Evolutionary conservation across 2,888 invertebrate species (phyloP).

Genomic region (Steinernema scapterisci): DNA sequence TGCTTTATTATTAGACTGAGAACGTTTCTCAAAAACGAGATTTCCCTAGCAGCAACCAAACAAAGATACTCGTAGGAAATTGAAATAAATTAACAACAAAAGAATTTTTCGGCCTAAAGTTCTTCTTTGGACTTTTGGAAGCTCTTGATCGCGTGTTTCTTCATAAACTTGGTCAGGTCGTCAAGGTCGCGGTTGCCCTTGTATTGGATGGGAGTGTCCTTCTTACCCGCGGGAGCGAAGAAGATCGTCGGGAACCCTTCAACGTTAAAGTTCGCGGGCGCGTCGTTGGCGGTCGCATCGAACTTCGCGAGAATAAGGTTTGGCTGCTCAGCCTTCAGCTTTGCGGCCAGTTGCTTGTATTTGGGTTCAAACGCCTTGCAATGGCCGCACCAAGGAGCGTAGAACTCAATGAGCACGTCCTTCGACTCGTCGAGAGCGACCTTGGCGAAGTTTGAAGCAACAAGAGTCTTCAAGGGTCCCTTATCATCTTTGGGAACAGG

Average conservation of each 20-base stretch:
- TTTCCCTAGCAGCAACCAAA: not conserved
- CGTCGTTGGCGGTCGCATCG: conserved; percentile 72
- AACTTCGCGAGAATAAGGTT: conserved; percentile 71
- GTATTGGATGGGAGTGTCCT: conserved; percentile 62
- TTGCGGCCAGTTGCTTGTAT: conserved; percentile 63
- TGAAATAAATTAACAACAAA: conserved; percentile 18
- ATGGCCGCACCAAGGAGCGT: conserved; percentile 74
- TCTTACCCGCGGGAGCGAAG: conserved; percentile 69
- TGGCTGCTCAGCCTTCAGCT: conserved; percentile 55
- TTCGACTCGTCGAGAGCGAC: conserved; percentile 70
- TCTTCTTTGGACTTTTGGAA: conserved; percentile 65
- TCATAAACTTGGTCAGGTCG: conserved; percentile 63
- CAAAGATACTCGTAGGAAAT: conserved; percentile 17
- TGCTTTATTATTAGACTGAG: not conserved
- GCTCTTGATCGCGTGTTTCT: conserved; percentile 61
- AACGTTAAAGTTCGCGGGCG: conserved; percentile 69
- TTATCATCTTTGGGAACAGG: conserved; percentile 71
- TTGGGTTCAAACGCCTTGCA: conserved; percentile 72
- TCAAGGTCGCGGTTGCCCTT: conserved; percentile 64
- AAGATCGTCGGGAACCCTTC: conserved; percentile 72
- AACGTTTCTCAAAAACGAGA: not conserved
- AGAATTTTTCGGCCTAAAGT: conserved; percentile 45
- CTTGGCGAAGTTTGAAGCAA: conserved; percentile 72
- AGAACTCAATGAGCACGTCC: conserved; percentile 73
- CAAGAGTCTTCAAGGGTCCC: conserved; percentile 71